Base-by-base conservation (phyloP, 2,113 vertebrate genomes). In the Salvelinus sp. region DNA sequence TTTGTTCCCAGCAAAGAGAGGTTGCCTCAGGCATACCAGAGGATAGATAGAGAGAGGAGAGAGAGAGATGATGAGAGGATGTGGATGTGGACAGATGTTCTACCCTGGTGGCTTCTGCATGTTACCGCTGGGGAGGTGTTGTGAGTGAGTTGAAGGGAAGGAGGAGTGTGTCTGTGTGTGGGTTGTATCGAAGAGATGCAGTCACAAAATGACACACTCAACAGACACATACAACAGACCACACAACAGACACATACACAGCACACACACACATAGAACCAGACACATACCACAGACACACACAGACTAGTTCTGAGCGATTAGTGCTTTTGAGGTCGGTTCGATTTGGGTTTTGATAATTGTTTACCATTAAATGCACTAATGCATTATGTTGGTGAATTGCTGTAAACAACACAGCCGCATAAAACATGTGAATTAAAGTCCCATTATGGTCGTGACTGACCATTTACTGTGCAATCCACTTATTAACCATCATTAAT, bases 281-380 rank as follows among this genome's bases (percentile, higher is more conserved):
- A 64, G n/a, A 64, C 23, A 23, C 23, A 23, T n/a, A n/a, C n/a
- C 62, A 65, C 63, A 64, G n/a, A 64, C 63, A 64, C 63, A 65
- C 6, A 13, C 38, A 44, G 38, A 44, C 38, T 44, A 44, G 38
- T 44, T 0, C 38, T 44, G 38, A 44, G 38, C 38, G 38, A 12
- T 44, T 44, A 9, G 38, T 38, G 7, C 38, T 38, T 38, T 38
- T 9, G 38, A 44, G 9, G 38, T 44, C 10, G 38, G 9, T 44
- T 44, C 9, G 9, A 44, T 0, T 38, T 38, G 0, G 38, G 38
- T 38, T 38, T 38, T 1, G 38, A 38, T 38, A 0, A 38, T 38
- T 38, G 2, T 44, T 44, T 44, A 10, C 2, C 38, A 44, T 10
- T 44, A 44, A 44, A 44, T 44, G 38, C 38, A 44, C 38, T 2